phyloP scores from a whole-genome alignment of 1,140 invertebrate species.

The Drosophila tristis region DNA sequence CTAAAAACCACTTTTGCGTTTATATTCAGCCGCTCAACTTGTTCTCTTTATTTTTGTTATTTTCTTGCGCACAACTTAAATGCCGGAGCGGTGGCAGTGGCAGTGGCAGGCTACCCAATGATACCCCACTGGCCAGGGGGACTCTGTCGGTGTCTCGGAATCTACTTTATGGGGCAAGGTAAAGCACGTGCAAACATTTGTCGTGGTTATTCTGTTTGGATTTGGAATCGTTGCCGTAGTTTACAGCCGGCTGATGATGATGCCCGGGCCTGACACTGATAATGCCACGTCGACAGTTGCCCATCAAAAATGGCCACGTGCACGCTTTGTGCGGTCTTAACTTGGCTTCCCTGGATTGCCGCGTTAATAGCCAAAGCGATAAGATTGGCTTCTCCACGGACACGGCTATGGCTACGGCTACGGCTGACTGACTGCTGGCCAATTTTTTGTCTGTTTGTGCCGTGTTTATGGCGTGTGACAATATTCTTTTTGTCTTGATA shows the following conservation, averaged over 20 bases:
- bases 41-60: slow-evolving; percentile 18
- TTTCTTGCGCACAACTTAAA: slow-evolving; percentile 52
- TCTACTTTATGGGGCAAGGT: slow-evolving; percentile 71
- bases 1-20: slow-evolving; percentile 79
- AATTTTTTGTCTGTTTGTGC: slow-evolving; percentile 18
- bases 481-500: slow-evolving; percentile 29
- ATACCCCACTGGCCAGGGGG: slow-evolving; percentile 32
- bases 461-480: slow-evolving; percentile 52
- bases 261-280: slow-evolving; percentile 54
- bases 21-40: slow-evolving; percentile 69
- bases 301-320: slow-evolving; percentile 59
- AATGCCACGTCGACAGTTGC: slow-evolving; percentile 53
- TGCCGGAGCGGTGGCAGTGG: slow-evolving; percentile 45
- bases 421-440: slow-evolving; percentile 23
- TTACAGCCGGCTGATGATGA: slow-evolving; percentile 75
- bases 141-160: slow-evolving; percentile 9
- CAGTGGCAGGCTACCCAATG: slow-evolving; percentile 31
- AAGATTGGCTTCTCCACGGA: slow-evolving; percentile 45
- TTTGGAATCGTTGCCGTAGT: slow-evolving; percentile 69
- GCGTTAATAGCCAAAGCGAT: slow-evolving; percentile 72
- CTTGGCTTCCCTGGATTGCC: slow-evolving; percentile 70
- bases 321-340: slow-evolving; percentile 57
- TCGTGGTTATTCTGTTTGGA: slow-evolving; percentile 80
- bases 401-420: not conserved
- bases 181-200: slow-evolving; percentile 79